phyloP scores from a whole-genome alignment of 2,888 invertebrate species.

The Amiota communis region DNA sequence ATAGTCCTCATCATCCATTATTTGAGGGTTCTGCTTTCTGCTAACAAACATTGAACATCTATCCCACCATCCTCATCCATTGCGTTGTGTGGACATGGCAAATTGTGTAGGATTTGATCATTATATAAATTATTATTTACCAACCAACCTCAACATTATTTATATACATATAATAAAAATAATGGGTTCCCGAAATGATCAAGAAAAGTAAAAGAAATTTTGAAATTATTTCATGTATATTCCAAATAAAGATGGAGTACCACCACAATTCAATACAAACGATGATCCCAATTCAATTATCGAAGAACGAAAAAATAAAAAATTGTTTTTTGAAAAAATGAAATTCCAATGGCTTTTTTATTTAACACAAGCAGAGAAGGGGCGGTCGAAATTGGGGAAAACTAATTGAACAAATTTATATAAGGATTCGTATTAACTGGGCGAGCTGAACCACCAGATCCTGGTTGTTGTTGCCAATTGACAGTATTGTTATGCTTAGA shows the following conservation, averaged over 20 bases:
- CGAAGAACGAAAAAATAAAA: slow-evolving; percentile 51
- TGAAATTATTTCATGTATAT: neutral
- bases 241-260: neutral
- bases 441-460: neutral
- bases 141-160: neutral
- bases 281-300: slow-evolving; percentile 11
- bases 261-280: slow-evolving; percentile 34
- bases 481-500: neutral
- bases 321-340: slow-evolving; percentile 51
- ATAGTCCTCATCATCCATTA: no score
- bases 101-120: slow-evolving; percentile 9
- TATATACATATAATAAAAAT: neutral
- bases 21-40: neutral
- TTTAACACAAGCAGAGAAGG: neutral
- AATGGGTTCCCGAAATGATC: neutral
- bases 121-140: no score
- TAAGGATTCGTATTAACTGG: slow-evolving; percentile 30
- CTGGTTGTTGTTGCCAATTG: slow-evolving; percentile 18
- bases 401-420: slow-evolving; percentile 41
- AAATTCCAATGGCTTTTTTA: neutral
- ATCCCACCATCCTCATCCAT: neutral
- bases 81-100: slow-evolving; percentile 1
- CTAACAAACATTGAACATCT: neutral
- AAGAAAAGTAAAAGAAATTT: neutral
- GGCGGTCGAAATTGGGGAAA: no score